Evolutionary conservation across 2,113 vertebrate species (phyloP), one percentile per base, ranked within the genome.

Genomic region (Cairina moschata): DNA sequence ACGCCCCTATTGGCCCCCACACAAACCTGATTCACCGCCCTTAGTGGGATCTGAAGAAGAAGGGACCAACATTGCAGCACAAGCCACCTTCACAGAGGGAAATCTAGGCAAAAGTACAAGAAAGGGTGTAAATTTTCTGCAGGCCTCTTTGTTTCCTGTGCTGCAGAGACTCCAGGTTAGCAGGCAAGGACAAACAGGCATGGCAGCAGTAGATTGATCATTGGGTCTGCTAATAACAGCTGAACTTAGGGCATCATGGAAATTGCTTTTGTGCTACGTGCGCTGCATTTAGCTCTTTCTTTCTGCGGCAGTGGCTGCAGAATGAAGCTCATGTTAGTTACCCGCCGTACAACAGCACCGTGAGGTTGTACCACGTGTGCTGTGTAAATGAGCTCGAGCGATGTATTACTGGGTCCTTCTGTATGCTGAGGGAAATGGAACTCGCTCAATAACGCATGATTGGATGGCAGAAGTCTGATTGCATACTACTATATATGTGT

Each of bases 391-490:
- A 91, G 74, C 68, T 95, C 63, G 23, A 32, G 1, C 12, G 76
- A 9, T 85, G 1, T 69, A 73, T 59, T 79, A 83, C 58, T 4
- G 8, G 62, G 55, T 58, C 83, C 32, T 81, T 91, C 91, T 91
- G 92, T 91, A 87, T 89, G 80, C 96, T 78, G 86, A 85, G 67
- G 36, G 34, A 85, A 93, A 69, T 91, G 42, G 52, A 85, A 55
- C 32, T 60, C 5, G 2, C 84, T 93, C 50, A 83, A 0, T 88
- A 46, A 83, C 58, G 25, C 21, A 63, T 62, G 38, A 58, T 90
- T 34, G 69, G 74, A 85, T 77, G 46, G 42, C 71, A 83, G 21
- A 83, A 65, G 62, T 86, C 75, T 80, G 89, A 62, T 54, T 88
- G 56, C 62, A 26, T 54, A 21, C 82, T 60, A 15, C 76, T 50